phyloP scores from a whole-genome alignment of 1,140 invertebrate genomes.

The Caenorhabditis briggsae region DNA sequence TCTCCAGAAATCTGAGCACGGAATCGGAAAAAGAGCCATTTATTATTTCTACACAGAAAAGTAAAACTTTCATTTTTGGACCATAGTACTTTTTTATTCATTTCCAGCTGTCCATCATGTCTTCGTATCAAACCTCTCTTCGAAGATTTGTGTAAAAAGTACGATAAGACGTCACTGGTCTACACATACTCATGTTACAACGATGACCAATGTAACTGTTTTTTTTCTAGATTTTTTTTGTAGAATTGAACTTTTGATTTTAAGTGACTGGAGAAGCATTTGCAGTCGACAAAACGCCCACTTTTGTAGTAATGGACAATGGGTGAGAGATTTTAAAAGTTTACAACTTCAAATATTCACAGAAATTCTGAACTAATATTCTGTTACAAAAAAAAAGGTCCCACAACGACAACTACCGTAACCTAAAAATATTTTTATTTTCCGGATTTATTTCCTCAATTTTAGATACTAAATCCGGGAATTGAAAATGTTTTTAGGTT shows the following conservation, averaged over 20 bases:
- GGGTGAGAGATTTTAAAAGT: conserved; percentile 2
- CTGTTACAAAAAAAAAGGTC: too few relatives aligned
- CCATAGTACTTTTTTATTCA: background rate
- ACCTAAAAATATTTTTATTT: too few relatives aligned
- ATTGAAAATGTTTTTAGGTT: too few relatives aligned
- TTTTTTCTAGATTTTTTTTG: background rate
- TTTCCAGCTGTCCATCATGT: conserved; percentile 30
- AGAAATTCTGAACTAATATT: too few relatives aligned
- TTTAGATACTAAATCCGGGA: too few relatives aligned
- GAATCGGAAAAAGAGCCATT: conserved; percentile 36
- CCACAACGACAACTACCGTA: too few relatives aligned
- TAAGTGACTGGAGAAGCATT: conserved; percentile 43
- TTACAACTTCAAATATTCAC: too few relatives aligned
- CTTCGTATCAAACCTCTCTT: conserved; percentile 14
- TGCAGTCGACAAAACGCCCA: conserved; percentile 4
- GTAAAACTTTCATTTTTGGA: background rate
- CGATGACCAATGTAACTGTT: conserved; percentile 21
- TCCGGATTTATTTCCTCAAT: too few relatives aligned
- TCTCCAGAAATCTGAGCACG: conserved; percentile 16
- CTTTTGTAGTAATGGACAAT: conserved; percentile 28
- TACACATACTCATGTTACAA: conserved; percentile 37
- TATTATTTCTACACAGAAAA: conserved; percentile 23
- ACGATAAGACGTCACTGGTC: conserved; percentile 32
- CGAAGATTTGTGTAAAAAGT: conserved; percentile 49
- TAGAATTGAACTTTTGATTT: background rate